These are phyloP conservation scores for Leucopsar rothschildi DNA, from an alignment of 2,113 vertebrate species.

Conservation along the genomic window DNA sequence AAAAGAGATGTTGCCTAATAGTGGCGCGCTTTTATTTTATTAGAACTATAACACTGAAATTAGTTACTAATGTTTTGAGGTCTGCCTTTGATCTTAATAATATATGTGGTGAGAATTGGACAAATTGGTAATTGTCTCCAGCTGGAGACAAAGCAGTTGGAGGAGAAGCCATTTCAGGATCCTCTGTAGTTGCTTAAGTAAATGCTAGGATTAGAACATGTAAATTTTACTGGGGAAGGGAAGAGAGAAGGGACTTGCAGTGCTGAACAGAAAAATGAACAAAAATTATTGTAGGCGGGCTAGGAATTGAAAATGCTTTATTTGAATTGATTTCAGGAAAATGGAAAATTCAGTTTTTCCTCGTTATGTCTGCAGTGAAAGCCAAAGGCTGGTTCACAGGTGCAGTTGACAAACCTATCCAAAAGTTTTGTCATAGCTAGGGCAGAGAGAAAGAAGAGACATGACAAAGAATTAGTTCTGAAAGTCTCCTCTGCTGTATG, in stretches of 20 bases:
- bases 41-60: slow-evolving; percentile 54
- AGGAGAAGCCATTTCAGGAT: slow-evolving; percentile 47
- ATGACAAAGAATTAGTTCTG: fast-evolving
- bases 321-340: not conserved
- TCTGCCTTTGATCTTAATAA: slow-evolving; percentile 52
- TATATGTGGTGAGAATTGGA: slow-evolving; percentile 44
- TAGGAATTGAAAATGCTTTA: not conserved
- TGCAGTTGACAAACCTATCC: not conserved
- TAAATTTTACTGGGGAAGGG: not conserved
- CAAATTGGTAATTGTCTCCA: slow-evolving; percentile 47
- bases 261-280: not conserved
- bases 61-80: slow-evolving; percentile 56
- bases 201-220: slow-evolving; percentile 25
- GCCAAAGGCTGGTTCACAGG: not conserved
- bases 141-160: slow-evolving; percentile 25
- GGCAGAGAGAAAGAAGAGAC: not conserved
- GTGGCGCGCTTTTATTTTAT: slow-evolving; percentile 15
- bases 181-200: slow-evolving; percentile 31
- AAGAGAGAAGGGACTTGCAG: not conserved
- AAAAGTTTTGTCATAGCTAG: not conserved
- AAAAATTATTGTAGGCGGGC: not conserved
- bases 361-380: not conserved
- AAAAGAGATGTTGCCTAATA: slow-evolving; percentile 51
- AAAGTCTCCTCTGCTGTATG: not conserved
- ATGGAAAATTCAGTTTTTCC: not conserved